Base-by-base conservation (phyloP, 2,113 vertebrate genomes). In the Polyodon spathula region DNA sequence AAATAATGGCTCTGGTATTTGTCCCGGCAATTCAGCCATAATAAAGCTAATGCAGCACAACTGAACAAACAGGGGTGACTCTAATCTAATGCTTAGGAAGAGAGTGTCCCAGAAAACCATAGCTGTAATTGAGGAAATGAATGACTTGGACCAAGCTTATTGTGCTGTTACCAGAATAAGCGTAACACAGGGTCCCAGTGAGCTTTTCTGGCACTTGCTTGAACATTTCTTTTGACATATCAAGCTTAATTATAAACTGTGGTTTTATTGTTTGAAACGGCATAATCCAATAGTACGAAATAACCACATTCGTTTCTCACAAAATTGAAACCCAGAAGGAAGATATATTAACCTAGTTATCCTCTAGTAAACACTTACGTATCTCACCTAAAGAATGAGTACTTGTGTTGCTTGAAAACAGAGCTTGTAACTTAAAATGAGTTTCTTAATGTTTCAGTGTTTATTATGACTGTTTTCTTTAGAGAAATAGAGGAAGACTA, bases 41-140 rank as follows among this genome's bases (percentile, higher is more conserved):
- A 68, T 86, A 63, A 66, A 78, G 71, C 69, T 92, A 92, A 93
- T 89, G 78, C 71, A 73, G 69, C 84, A 83, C 89, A 93, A 93
- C 88, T 90, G 88, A 90, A 87, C 75, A 93, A 93, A 92, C 82
- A 90, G 15, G 0, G 69, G 67, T 75, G 70, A 73, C 76, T 73
- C 75, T 86, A 77, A 66, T 68, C 59, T 54, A 54, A 63, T 67
- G 57, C 63, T n/a, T 61, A 60, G 56, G 54, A 54, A 57, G 56
- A 39, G 44, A 48, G 41, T 17, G 48, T 40, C 52, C 64, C 42
- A 50, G 53, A 27, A 57, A 55, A 60, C 17, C 52, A 63, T 54
- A 40, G 37, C 27, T 42, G 56, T 70, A 71, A 75, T 61, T 62
- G 57, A 81, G 73, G 79, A 84, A 85, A 86, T 79, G 69, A 79